Percentiles rank a stretch among this genome's conserved stretches.
Conservation (phyloP, 2,888 invertebrate genomes). For the Zelleria hepariella region DNA sequence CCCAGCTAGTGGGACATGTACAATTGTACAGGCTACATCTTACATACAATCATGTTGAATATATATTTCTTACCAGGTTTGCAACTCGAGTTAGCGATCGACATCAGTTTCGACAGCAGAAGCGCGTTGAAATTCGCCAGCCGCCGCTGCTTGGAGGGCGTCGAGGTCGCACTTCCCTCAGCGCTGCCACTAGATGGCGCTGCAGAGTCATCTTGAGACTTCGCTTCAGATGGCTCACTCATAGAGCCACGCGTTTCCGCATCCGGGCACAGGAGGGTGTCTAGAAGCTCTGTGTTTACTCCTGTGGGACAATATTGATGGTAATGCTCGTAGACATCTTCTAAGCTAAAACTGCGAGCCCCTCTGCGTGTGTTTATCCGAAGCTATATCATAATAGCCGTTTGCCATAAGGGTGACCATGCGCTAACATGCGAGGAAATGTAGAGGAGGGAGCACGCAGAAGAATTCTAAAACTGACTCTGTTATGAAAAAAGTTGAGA, state of each 20-base stretch:
- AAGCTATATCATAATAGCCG: no score
- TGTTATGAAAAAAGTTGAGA: no score
- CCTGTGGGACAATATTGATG: slow-evolving; percentile 65
- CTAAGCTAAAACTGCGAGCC: neutral
- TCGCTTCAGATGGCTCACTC: neutral
- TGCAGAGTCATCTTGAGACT: slow-evolving; percentile 10
- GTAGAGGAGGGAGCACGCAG: no score
- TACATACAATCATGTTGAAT: neutral
- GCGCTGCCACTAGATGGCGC: slow-evolving; percentile 30
- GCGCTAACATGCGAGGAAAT: no score
- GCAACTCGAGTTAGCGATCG: slow-evolving; percentile 87
- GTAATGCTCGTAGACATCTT: neutral
- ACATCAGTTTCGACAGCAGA: slow-evolving; percentile 86
- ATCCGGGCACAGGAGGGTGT: slow-evolving; percentile 81
- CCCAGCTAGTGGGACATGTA: no score
- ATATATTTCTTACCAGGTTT: slow-evolving; percentile 82
- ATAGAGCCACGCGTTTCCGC: slow-evolving; percentile 18
- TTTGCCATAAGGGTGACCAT: no score
- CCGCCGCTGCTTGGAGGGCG: slow-evolving; percentile 28
- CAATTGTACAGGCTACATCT: neutral
- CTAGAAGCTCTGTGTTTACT: slow-evolving; percentile 84
- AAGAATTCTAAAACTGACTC: no score
- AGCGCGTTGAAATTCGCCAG: slow-evolving; percentile 83
- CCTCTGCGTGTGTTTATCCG: no score
- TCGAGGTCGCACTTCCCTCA: slow-evolving; percentile 21